These are phyloP conservation scores for Dyspetes luteomarginatus DNA, from an alignment of 2,888 invertebrate genomes.

Conservation along the genomic window DNA sequence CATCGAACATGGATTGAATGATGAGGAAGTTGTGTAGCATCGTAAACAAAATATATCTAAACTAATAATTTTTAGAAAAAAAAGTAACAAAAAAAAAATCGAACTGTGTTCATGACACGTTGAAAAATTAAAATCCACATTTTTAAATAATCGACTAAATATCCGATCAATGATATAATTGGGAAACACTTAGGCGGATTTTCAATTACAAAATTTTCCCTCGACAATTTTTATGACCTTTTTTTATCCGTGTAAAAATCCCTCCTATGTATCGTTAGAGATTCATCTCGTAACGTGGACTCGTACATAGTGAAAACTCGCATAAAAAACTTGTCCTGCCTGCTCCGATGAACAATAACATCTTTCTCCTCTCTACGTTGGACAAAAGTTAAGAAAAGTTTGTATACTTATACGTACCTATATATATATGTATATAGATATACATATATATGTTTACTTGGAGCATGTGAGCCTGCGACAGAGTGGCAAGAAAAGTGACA, in stretches of 20 bases:
- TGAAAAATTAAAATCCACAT: too few relatives aligned
- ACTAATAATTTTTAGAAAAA: too few relatives aligned
- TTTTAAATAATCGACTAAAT: background rate
- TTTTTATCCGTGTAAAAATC: background rate
- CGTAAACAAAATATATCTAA: too few relatives aligned
- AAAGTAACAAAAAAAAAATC: too few relatives aligned
- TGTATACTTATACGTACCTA: constrained; percentile 4
- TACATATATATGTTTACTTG: background rate
- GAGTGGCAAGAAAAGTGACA: constrained; percentile 48
- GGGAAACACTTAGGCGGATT: background rate
- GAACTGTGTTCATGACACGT: too few relatives aligned
- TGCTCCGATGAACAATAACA: constrained; percentile 40
- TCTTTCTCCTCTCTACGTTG: constrained; percentile 33
- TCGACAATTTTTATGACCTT: background rate
- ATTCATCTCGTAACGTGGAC: constrained; percentile 6
- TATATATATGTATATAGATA: background rate
- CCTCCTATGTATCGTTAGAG: background rate
- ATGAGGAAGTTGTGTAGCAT: too few relatives aligned
- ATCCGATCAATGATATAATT: background rate
- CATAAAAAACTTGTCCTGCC: constrained; percentile 10
- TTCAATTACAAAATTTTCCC: background rate
- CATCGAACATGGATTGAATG: too few relatives aligned
- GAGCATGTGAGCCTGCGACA: background rate
- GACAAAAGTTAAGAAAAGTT: constrained; percentile 45
- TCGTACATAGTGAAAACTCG: constrained; percentile 1